Conservation (phyloP, 2,797 vertebrate genomes). For the Vespertilio murinus region DNA sequence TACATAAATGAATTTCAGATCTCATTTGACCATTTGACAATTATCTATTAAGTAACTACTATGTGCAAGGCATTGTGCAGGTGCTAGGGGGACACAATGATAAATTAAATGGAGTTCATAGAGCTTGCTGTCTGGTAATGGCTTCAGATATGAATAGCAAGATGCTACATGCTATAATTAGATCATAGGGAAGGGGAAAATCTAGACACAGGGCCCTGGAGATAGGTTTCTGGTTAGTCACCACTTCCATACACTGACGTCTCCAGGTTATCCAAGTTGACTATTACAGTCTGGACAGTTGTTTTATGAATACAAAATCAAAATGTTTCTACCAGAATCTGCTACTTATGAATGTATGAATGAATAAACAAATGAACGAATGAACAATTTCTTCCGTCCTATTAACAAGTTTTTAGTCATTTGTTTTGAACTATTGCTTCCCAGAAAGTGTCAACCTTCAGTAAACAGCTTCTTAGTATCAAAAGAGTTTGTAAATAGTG, state of each 20-base stretch:
- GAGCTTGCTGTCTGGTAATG: not conserved
- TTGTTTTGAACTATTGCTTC: conserved; percentile 52
- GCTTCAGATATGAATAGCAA: not conserved
- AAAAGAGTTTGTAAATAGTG: conserved; percentile 42
- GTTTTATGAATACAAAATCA: conserved; percentile 4
- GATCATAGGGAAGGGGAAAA: not conserved
- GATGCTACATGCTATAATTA: not conserved
- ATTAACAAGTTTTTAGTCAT: conserved; percentile 11
- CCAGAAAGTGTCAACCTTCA: conserved; percentile 24
- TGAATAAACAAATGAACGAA: not conserved
- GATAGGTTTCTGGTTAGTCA: too few species aligned
- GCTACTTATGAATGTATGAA: not conserved
- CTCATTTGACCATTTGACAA: not conserved
- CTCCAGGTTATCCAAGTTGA: not conserved
- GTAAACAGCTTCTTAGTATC: not conserved
- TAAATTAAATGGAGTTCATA: not conserved
- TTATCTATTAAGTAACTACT: not conserved
- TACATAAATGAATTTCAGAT: not conserved
- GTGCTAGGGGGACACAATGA: not conserved
- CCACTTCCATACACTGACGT: too few species aligned
- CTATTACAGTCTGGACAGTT: not conserved
- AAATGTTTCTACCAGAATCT: conserved; percentile 24
- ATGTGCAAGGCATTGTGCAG: not conserved
- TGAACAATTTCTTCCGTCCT: conserved; percentile 13
- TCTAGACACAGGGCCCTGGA: not conserved